Conservation (phyloP, 2,797 vertebrate species). For the Amblyraja radiata region DNA sequence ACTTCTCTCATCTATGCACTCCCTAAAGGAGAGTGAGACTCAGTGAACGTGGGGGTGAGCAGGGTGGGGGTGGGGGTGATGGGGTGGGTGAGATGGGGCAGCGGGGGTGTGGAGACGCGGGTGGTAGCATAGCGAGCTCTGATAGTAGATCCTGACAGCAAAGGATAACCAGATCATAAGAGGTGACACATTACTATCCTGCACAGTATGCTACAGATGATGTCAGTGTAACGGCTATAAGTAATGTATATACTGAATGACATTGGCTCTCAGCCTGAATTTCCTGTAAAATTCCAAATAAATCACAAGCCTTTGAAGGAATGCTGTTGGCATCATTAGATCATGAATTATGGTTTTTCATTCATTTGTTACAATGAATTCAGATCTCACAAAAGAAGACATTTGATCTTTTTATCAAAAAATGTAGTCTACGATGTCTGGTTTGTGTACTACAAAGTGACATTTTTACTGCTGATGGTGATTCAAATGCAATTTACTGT, state of each 20-base stretch:
- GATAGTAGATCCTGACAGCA: neutral
- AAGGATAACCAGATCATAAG: slow-evolving; percentile 6
- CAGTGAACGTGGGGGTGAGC: too few species aligned
- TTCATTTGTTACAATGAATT: neutral
- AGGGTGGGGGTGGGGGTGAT: neutral
- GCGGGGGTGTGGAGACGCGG: neutral
- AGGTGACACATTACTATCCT: neutral
- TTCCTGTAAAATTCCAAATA: neutral
- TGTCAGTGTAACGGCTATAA: neutral
- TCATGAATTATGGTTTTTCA: neutral
- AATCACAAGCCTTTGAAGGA: neutral
- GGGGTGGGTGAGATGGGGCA: neutral
- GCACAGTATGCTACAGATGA: neutral
- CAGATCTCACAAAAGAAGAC: neutral
- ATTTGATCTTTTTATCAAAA: neutral
- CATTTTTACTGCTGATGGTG: neutral
- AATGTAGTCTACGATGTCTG: neutral
- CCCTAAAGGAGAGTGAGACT: neutral
- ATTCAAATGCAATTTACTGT: neutral
- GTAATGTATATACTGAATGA: neutral
- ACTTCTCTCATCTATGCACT: neutral
- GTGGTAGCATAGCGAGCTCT: neutral
- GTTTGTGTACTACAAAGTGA: neutral
- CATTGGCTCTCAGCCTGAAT: neutral
- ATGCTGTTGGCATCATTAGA: neutral